Conservation (phyloP, 2,797 vertebrate species). For the Epinephelus awoara region DNA sequence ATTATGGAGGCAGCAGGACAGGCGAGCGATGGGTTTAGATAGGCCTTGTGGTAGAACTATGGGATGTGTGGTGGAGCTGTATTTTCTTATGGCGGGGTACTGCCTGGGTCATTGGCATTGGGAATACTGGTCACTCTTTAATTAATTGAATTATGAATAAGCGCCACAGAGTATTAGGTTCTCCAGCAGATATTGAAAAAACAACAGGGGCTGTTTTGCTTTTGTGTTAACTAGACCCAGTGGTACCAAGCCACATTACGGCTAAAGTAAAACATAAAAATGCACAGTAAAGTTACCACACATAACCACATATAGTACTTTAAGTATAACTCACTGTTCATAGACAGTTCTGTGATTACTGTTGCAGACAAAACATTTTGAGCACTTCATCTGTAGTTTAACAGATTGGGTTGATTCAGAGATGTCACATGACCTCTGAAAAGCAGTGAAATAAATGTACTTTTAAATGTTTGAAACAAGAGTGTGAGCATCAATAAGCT, state of each 20-base stretch:
- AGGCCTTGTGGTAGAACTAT: conserved; percentile 66
- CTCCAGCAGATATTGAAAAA: conserved; percentile 24
- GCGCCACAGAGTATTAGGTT: conserved; percentile 36
- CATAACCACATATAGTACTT: conserved; percentile 29
- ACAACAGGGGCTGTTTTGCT: conserved; percentile 11
- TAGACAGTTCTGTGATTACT: conserved; percentile 7
- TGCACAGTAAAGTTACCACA: conserved; percentile 26
- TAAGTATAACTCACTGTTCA: conserved; percentile 42
- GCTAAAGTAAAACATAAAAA: conserved; percentile 37
- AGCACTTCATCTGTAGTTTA: not conserved
- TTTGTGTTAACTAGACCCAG: conserved; percentile 36
- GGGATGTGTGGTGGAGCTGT: conserved; percentile 66
- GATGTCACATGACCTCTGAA: conserved; percentile 1
- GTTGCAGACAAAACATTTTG: not conserved
- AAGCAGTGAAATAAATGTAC: not conserved
- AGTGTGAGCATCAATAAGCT: not conserved
- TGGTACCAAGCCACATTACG: not conserved
- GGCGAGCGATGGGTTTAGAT: conserved; percentile 52
- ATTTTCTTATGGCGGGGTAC: conserved; percentile 65
- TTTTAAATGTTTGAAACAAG: conserved; percentile 14
- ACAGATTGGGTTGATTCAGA: not conserved
- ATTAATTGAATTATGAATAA: conserved; percentile 69
- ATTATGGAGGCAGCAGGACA: conserved; percentile 70
- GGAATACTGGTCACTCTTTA: conserved; percentile 62
- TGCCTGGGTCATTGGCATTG: conserved; percentile 59